These are phyloP conservation scores for Pipistrellus kuhlii DNA, from an alignment of 2,797 vertebrate genomes.

Conservation along the genomic window DNA sequence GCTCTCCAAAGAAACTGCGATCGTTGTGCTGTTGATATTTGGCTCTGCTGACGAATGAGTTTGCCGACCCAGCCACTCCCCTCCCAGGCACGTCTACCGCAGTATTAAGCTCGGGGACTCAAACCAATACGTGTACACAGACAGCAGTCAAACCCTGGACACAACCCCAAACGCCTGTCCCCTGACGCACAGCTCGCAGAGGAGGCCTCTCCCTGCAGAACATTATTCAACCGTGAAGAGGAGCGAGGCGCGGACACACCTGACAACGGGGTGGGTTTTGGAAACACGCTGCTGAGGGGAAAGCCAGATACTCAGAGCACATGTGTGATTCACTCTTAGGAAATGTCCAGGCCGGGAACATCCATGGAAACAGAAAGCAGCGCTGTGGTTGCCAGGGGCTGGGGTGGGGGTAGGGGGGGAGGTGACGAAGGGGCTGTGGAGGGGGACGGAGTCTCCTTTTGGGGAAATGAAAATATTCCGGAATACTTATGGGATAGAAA, in stretches of 20 bases:
- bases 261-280: too few relatives aligned
- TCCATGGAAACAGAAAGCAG: neutral
- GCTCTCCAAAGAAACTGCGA: too few relatives aligned
- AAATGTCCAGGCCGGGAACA: neutral
- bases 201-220: neutral
- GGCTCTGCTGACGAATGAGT: too few relatives aligned
- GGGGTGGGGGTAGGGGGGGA: rapidly evolving
- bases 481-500: neutral
- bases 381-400: neutral
- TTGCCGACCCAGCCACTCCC: too few relatives aligned
- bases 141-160: neutral
- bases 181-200: neutral
- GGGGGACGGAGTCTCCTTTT: neutral
- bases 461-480: neutral
- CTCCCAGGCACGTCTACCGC: neutral
- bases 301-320: neutral
- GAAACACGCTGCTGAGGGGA: neutral
- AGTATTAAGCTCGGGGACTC: neutral
- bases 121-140: neutral
- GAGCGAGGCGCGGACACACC: neutral
- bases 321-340: neutral
- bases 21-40: too few relatives aligned
- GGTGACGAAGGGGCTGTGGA: neutral
- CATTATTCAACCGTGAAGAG: neutral
- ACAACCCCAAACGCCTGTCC: neutral